Percentiles rank a stretch among this genome's conserved stretches.
These are phyloP conservation scores for Antigone vipio DNA, from an alignment of 2,113 vertebrate genomes.

Conservation along the genomic window DNA sequence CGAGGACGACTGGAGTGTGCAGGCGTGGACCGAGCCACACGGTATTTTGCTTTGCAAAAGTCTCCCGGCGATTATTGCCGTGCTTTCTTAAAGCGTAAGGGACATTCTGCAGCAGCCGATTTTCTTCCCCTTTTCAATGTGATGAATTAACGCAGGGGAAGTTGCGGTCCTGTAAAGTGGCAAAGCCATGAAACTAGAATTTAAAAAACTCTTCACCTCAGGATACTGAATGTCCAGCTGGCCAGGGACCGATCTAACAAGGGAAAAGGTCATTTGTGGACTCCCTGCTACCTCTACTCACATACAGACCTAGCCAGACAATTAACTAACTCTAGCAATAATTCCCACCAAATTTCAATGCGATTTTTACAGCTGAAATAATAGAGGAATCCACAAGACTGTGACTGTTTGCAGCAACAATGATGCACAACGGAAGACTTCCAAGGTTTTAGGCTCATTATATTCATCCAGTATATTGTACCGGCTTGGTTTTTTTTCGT, in stretches of 20 bases:
- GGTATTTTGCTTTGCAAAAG: constrained; percentile 19
- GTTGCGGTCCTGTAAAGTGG: not conserved
- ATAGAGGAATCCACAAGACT: not conserved
- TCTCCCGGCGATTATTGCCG: not conserved
- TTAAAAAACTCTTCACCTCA: constrained; percentile 16
- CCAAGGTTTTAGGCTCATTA: constrained; percentile 27
- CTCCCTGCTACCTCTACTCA: constrained; percentile 3
- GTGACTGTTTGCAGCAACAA: not conserved
- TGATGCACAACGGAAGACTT: constrained; percentile 5
- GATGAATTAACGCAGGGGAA: not conserved
- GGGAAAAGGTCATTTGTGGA: constrained; percentile 40
- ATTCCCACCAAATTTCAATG: constrained; percentile 21
- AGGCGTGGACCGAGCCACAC: not conserved
- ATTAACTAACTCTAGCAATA: not conserved
- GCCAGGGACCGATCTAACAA: constrained; percentile 17
- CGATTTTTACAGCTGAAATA: constrained; percentile 39
- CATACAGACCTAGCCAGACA: not conserved
- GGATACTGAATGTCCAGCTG: constrained; percentile 23
- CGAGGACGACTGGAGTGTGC: not conserved
- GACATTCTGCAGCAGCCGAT: not conserved
- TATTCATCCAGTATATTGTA: not conserved
- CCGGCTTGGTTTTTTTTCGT: not conserved
- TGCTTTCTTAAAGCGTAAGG: not conserved
- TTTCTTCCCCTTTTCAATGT: not conserved
- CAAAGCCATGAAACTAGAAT: not conserved